Evolutionary conservation across 2,113 vertebrate genomes (phyloP).

Genomic region (Ondatra zibethicus): DNA sequence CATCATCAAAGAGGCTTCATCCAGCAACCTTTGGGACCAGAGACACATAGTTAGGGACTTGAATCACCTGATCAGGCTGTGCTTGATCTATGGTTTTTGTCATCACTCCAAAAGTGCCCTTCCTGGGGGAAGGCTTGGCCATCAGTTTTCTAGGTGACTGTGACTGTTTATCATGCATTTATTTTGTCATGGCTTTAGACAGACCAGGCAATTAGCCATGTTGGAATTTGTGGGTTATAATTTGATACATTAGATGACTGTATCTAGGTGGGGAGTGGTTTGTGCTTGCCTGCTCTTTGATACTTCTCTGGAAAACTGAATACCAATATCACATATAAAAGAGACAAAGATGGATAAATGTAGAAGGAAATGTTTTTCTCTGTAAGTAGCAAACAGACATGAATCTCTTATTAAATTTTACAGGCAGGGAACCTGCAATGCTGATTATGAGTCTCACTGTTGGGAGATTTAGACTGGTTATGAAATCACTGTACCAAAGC

Average conservation of each 20-base stretch:
- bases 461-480: slow-evolving; percentile 60
- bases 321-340: slow-evolving; percentile 74
- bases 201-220: slow-evolving; percentile 66
- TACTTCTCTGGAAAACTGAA: slow-evolving; percentile 70
- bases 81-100: slow-evolving; percentile 25
- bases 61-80: neutral
- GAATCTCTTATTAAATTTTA: slow-evolving; percentile 78
- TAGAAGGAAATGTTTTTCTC: slow-evolving; percentile 70
- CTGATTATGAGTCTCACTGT: slow-evolving; percentile 58
- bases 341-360: slow-evolving; percentile 76
- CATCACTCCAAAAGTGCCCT: slow-evolving; percentile 3
- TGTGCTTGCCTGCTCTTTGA: slow-evolving; percentile 63
- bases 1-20: neutral
- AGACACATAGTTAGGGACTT: neutral
- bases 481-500: slow-evolving; percentile 60
- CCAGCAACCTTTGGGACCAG: neutral
- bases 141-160: slow-evolving; percentile 65
- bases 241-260: slow-evolving; percentile 72
- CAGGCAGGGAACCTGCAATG: slow-evolving; percentile 56
- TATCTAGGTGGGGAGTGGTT: slow-evolving; percentile 37
- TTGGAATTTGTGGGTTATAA: slow-evolving; percentile 62
- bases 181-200: slow-evolving; percentile 54
- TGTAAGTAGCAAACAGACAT: slow-evolving; percentile 62
- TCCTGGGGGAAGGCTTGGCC: slow-evolving; percentile 41
- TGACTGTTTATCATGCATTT: slow-evolving; percentile 64